These are phyloP conservation scores for Apamea epomidion DNA, from an alignment of 2,888 invertebrate species.

Conservation along the genomic window DNA sequence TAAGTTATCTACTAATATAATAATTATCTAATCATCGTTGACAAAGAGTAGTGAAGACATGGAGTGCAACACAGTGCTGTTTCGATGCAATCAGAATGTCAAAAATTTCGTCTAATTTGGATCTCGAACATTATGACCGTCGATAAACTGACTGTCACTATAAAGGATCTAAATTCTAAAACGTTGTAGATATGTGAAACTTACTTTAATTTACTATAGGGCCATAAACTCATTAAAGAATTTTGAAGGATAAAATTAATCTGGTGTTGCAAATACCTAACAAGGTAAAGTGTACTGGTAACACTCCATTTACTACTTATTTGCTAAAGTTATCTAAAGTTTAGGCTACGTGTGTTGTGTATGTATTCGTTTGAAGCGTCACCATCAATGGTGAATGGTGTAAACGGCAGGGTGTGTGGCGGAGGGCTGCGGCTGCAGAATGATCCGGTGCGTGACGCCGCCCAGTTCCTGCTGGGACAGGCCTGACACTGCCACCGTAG, in stretches of 20 bases:
- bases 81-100: background rate
- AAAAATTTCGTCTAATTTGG: background rate
- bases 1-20: conserved; percentile 33
- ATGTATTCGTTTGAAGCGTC: background rate
- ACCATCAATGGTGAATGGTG: conserved; percentile 83
- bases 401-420: conserved; percentile 82
- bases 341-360: background rate
- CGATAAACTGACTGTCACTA: background rate
- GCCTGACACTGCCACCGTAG: conserved; percentile 81
- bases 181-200: no score
- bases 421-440: conserved; percentile 82
- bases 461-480: conserved; percentile 81
- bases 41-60: background rate
- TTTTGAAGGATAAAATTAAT: background rate
- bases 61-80: background rate
- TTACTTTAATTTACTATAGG: background rate
- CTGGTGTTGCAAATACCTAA: background rate
- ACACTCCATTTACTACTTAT: conserved; percentile 9
- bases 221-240: background rate
- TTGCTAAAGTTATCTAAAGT: background rate
- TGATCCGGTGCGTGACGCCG: conserved; percentile 87
- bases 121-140: background rate
- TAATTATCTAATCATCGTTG: background rate
- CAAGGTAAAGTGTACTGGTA: background rate
- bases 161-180: background rate